Base-by-base conservation (phyloP, 2,797 vertebrate genomes). In the Enteromius afrohamiltoni region DNA sequence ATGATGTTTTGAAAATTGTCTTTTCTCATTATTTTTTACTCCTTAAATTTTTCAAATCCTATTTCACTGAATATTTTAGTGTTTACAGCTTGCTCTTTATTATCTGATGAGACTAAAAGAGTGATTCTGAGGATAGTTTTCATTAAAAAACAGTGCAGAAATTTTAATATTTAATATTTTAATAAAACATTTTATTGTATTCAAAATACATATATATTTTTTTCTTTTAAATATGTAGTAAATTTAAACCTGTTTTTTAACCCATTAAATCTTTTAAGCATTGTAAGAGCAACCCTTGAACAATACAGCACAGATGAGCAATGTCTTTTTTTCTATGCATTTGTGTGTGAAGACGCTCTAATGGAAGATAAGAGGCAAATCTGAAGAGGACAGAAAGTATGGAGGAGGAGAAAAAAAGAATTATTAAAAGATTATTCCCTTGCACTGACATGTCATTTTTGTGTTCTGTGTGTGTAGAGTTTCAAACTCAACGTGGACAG, bases 401-500 rank as follows among this genome's bases (percentile, higher is more conserved):
- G 58, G 82, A 77, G 65, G 62, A 45, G 65, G 42, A 70, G 62
- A 71, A 86, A 81, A 81, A 83, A 70, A 16, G 62, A 64, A 65
- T 10, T 79, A n/a, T n/a, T n/a, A n/a, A n/a, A 70, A 62, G 60
- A 37, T 78, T 60, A 79, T 85, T 82, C 87, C 82, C 31, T 40
- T 85, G 70, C 71, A 45, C 78, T 47, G 82, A 87, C 64, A 74
- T 81, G 53, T 83, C 77, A 80, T 77, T 83, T 62, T 67, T 81
- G 79, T 87, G 83, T 87, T 67, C 87, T 84, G 75, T 86, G 82
- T 86, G 76, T 86, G 62, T 92, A 99, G 97, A 96, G 95, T 90
- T 99, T 99, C 93, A 99, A 99, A 94, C 88, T 97, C 77, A 97
- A 96, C 83, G 97, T 99, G 91, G 97, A 99, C 88, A 93, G 95